Conservation (phyloP, 2,797 vertebrate genomes). For the Decapterus maruadsi region DNA sequence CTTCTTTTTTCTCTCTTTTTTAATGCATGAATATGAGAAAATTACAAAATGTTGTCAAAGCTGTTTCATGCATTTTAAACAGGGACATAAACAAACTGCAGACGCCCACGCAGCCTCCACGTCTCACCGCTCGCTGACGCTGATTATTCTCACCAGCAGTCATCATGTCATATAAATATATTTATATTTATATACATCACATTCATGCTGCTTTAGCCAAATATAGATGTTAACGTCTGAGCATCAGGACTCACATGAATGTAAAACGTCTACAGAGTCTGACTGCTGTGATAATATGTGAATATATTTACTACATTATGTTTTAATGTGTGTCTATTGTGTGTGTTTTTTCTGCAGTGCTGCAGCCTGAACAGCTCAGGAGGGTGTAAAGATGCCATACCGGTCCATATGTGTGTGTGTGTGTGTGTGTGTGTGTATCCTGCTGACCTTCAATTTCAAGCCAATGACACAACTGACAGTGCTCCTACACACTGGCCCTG, state of each 20-base stretch:
- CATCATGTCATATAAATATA: too few relatives aligned
- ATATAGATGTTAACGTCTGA: background rate
- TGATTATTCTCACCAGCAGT: background rate
- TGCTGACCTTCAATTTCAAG: conserved; percentile 51
- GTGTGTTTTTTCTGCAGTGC: conserved; percentile 37
- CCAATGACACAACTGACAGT: background rate
- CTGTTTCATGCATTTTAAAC: background rate
- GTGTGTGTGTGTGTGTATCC: conserved; percentile 29
- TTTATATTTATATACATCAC: too few relatives aligned
- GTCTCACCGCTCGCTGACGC: background rate
- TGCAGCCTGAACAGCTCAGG: conserved; percentile 34
- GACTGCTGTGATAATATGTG: background rate
- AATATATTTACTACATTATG: conserved; percentile 7
- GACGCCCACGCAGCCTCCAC: background rate
- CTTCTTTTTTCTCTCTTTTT: background rate
- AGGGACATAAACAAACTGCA: background rate
- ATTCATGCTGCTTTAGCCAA: background rate
- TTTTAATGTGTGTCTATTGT: background rate
- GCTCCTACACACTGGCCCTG: background rate
- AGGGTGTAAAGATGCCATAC: background rate
- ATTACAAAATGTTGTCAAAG: background rate
- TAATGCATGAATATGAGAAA: background rate
- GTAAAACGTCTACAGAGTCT: background rate
- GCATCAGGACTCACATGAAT: too few relatives aligned
- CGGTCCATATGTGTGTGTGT: background rate